Evolutionary conservation across 2,113 vertebrate species (phyloP).

Genomic region (Serinus canaria): DNA sequence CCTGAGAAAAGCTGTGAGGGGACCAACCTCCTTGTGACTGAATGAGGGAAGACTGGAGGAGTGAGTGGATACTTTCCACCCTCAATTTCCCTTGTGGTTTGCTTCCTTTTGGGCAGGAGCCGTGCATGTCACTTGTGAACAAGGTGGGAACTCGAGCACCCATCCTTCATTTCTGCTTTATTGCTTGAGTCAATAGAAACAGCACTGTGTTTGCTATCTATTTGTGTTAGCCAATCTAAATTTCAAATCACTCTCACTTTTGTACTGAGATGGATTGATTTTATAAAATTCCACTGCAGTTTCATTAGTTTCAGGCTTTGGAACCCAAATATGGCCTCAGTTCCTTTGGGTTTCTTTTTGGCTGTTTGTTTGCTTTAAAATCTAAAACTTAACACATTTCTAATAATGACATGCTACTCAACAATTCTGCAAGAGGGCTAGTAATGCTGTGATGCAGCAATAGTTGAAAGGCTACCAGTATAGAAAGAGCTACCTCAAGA

Average conservation of each 20-base stretch:
- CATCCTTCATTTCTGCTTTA: background rate
- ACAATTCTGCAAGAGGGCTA: background rate
- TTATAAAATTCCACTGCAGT: background rate
- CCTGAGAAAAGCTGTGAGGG: background rate
- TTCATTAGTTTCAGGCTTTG: background rate
- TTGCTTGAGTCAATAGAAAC: background rate
- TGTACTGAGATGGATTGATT: background rate
- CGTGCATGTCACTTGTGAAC: rapidly evolving
- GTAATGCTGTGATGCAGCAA: background rate
- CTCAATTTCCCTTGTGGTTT: background rate
- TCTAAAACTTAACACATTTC: background rate
- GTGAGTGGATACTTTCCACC: background rate
- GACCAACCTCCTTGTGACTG: background rate
- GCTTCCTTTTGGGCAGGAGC: background rate
- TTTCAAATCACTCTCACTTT: background rate
- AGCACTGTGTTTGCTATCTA: rapidly evolving
- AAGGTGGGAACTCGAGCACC: background rate
- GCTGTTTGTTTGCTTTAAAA: background rate
- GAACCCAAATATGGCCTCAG: background rate
- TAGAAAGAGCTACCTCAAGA: background rate
- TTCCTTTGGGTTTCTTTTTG: background rate
- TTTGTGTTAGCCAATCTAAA: background rate
- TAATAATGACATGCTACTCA: background rate
- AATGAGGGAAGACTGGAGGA: background rate
- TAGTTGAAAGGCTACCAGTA: background rate